Evolutionary conservation across 2,888 invertebrate species (phyloP).

Genomic region (Ochropleura leucogaster): DNA sequence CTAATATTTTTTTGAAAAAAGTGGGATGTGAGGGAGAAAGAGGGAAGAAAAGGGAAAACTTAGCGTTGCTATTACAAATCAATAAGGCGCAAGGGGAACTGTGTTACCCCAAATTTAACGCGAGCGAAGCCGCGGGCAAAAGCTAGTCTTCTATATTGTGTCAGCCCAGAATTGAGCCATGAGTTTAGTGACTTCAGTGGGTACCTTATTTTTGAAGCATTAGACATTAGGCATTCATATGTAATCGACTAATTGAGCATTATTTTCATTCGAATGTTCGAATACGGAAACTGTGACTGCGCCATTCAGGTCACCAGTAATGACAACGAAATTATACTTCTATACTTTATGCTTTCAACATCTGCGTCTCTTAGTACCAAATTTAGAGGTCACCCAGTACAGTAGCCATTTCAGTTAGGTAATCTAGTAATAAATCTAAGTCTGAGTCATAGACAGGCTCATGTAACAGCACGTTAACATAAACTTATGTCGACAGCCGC

Average conservation of each 20-base stretch:
- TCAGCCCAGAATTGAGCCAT: too few species aligned
- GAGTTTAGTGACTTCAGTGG: too few species aligned
- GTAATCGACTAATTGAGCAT: not conserved
- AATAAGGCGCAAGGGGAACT: too few species aligned
- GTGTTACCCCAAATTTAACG: too few species aligned
- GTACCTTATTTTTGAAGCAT: too few species aligned
- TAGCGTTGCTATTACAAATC: too few species aligned
- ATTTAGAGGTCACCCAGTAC: slow-evolving; percentile 33
- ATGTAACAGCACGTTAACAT: slow-evolving; percentile 37
- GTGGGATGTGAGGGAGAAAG: too few species aligned
- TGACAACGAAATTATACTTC: not conserved
- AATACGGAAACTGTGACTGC: not conserved
- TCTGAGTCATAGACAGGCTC: slow-evolving; percentile 38
- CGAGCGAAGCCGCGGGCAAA: too few species aligned
- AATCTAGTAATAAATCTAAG: slow-evolving; percentile 34
- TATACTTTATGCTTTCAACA: slow-evolving; percentile 15
- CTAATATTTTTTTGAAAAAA: too few species aligned
- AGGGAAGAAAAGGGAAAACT: too few species aligned
- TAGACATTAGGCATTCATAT: too few species aligned
- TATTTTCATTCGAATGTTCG: not conserved
- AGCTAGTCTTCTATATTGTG: too few species aligned
- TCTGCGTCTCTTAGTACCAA: slow-evolving; percentile 16
- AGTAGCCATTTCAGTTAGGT: slow-evolving; percentile 35
- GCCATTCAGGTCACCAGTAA: slow-evolving; percentile 1
- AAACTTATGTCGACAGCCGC: slow-evolving; percentile 4